Evolutionary conservation across 2,113 vertebrate species (phyloP).

Genomic region (Agapornis roseicollis): DNA sequence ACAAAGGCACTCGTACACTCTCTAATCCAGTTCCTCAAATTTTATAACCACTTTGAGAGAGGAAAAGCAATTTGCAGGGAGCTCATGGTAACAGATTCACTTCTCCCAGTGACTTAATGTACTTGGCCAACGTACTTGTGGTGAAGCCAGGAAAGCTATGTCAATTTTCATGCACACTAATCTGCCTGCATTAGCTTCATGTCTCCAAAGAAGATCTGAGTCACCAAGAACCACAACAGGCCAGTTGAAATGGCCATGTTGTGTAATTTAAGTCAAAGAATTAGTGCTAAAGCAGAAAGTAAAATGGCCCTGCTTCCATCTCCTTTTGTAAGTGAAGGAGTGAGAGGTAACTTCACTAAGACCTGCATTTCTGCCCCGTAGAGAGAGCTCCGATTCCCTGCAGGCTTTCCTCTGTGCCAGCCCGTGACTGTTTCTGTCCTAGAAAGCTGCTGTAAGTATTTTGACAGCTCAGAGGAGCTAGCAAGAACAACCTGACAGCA

Average conservation of each 20-base stretch:
- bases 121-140: neutral
- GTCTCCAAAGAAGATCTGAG: neutral
- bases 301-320: neutral
- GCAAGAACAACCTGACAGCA: neutral
- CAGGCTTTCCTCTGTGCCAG: neutral
- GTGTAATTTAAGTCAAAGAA: neutral
- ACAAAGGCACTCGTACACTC: neutral
- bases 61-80: neutral
- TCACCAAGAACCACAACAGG: neutral
- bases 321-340: neutral
- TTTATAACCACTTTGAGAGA: neutral
- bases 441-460: neutral
- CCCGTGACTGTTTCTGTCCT: neutral
- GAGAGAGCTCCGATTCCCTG: neutral
- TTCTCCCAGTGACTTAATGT: neutral
- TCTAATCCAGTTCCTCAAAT: neutral
- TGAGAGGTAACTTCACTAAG: neutral
- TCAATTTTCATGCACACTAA: neutral
- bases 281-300: neutral
- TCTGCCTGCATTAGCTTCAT: neutral
- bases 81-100: rapidly evolving
- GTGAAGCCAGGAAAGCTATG: neutral
- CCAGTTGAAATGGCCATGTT: neutral
- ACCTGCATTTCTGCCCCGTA: neutral
- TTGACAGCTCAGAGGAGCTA: neutral